Base-by-base conservation (phyloP, 1,140 invertebrate genomes). In the Argopecten irradians region DNA sequence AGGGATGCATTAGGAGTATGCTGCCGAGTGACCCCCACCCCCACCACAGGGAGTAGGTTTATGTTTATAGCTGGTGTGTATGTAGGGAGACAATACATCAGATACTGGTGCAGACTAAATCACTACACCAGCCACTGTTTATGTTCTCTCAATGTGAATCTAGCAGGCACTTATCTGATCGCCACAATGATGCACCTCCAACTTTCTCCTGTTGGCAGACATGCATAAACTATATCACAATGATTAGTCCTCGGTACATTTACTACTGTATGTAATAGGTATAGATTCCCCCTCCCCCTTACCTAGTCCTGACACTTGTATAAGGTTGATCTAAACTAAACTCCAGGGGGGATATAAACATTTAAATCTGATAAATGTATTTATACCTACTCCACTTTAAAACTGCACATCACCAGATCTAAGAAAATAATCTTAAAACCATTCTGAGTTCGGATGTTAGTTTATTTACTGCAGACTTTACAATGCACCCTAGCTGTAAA, bases 171-270 rank as follows among this genome's bases (percentile, higher is more conserved):
- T 46, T 46, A 46, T 46, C 43, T 46, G 43, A 46, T 46, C 22
- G 55, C 28, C n/a, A 71, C 22, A 28, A 71, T 71, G 7, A 71
- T 28, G n/a, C 55, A 71, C 55, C n/a, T 19, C 9, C 22, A 46
- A 46, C 22, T 71, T 28, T 71, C 55, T 71, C n/a, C 55, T 71
- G 16, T 28, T n/a, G 55, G 55, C 1, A 71, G 28, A 2, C 1
- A 71, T 71, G 55, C n/a, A 71, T 71, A n/a, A n/a, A 71, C 36
- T 39, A 39, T n/a, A 71, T 71, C 55, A 71, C n/a, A 71, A 71
- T 8, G 22, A 71, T 71, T 71, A 71, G 55, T 71, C 7, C 55
- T 19, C n/a, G 16, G 43, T 55, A 55, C 43, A 55, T 55, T 13
- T 55, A 19, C 22, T 71, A 5, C n/a, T 28, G 13, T 71, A n/a